Evolutionary conservation across 1,140 invertebrate genomes (phyloP).

Genomic region (Sitophilus oryzae): DNA sequence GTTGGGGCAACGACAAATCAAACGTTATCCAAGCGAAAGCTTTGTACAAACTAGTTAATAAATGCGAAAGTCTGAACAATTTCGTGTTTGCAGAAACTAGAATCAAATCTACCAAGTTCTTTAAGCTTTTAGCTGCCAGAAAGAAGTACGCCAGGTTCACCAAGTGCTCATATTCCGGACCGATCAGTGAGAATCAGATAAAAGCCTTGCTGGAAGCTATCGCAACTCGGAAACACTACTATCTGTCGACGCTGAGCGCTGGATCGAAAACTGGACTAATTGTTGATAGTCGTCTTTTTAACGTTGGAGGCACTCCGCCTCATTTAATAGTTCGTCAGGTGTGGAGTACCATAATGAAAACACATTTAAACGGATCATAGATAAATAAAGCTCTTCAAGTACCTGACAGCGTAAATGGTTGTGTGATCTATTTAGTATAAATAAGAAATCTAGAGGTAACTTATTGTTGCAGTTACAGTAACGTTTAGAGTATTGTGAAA

Average conservation of each 20-base stretch:
- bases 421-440: too few species aligned
- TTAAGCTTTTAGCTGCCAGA: constrained; percentile 11
- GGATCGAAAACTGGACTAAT: too few species aligned
- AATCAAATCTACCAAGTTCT: constrained; percentile 29
- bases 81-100: constrained; percentile 20
- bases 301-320: too few species aligned
- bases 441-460: too few species aligned
- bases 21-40: constrained; percentile 9
- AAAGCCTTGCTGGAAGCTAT: constrained; percentile 12
- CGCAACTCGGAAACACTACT: not conserved
- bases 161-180: constrained; percentile 19
- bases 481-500: too few species aligned
- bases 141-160: not conserved
- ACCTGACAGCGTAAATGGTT: too few species aligned
- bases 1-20: constrained; percentile 18
- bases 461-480: too few species aligned
- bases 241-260: not conserved
- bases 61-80: constrained; percentile 17
- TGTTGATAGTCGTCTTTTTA: too few species aligned
- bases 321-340: too few species aligned
- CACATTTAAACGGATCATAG: too few species aligned
- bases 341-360: too few species aligned
- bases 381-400: too few species aligned
- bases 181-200: constrained; percentile 18
- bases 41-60: constrained; percentile 21